Evolutionary conservation across 2,113 vertebrate genomes (phyloP).

Genomic region (Jacana jacana): DNA sequence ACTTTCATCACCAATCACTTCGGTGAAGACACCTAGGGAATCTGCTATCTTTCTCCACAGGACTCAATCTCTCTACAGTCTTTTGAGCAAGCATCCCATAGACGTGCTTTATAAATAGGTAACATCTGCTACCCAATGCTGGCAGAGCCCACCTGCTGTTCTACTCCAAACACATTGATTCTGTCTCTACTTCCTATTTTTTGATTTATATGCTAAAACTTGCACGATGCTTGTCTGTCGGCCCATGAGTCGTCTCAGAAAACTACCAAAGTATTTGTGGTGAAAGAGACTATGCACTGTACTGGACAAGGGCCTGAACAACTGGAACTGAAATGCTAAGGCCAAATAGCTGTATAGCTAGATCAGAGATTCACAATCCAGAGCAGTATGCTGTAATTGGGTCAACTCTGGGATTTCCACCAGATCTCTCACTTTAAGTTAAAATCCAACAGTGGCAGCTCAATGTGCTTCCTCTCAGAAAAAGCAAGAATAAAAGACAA

Average conservation of each 20-base stretch:
- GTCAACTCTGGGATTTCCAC: not conserved
- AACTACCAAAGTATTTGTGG: not conserved
- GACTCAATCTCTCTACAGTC: not conserved
- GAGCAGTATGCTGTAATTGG: not conserved
- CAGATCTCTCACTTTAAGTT: fast-evolving
- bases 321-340: not conserved
- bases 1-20: not conserved
- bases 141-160: not conserved
- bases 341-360: not conserved
- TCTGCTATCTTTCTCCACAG: not conserved
- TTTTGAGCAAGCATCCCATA: not conserved
- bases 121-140: not conserved
- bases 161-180: not conserved
- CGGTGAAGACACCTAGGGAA: not conserved
- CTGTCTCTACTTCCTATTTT: not conserved
- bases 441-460: not conserved
- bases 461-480: fast-evolving
- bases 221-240: not conserved
- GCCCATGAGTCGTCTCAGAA: fast-evolving
- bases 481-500: not conserved
- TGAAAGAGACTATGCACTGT: not conserved
- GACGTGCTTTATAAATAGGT: not conserved
- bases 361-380: not conserved
- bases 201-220: not conserved
- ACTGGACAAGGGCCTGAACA: not conserved